Evolutionary conservation across 2,797 vertebrate species (phyloP).

Genomic region (Rhabdophis nuchalis): DNA sequence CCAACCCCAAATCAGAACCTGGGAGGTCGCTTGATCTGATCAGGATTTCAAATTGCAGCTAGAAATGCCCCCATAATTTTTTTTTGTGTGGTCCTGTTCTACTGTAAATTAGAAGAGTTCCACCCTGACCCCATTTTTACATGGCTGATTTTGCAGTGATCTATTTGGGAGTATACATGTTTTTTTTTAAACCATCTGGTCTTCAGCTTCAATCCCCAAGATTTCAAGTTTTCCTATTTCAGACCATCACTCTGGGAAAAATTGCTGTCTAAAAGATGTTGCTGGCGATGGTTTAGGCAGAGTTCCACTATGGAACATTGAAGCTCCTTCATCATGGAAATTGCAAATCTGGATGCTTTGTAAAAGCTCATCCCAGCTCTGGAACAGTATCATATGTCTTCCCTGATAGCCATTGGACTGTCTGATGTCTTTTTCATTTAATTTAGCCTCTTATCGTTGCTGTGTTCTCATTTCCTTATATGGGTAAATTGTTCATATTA

Average conservation of each 20-base stretch:
- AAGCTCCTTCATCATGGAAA: not conserved
- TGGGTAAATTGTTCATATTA: not conserved
- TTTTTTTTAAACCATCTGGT: not conserved
- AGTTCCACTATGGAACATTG: not conserved
- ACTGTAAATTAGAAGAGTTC: not conserved
- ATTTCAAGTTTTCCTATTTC: not conserved
- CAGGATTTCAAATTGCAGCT: not conserved
- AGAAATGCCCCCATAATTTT: not conserved
- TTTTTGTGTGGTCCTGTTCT: not conserved
- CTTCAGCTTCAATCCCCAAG: not conserved
- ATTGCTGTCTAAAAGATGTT: not conserved
- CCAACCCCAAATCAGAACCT: not conserved
- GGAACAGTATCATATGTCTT: not conserved
- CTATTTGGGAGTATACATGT: not conserved
- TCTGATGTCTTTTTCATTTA: not conserved
- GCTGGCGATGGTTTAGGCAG: not conserved
- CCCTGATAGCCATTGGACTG: not conserved
- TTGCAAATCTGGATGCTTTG: not conserved
- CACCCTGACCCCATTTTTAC: not conserved
- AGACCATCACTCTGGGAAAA: not conserved
- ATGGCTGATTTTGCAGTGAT: not conserved
- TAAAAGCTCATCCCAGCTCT: not conserved
- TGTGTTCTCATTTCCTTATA: not conserved
- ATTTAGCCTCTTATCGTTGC: not conserved
- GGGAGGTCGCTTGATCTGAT: not conserved